These are phyloP conservation scores for Litocranius walleri DNA, from an alignment of 2,113 vertebrate genomes.

Conservation along the genomic window DNA sequence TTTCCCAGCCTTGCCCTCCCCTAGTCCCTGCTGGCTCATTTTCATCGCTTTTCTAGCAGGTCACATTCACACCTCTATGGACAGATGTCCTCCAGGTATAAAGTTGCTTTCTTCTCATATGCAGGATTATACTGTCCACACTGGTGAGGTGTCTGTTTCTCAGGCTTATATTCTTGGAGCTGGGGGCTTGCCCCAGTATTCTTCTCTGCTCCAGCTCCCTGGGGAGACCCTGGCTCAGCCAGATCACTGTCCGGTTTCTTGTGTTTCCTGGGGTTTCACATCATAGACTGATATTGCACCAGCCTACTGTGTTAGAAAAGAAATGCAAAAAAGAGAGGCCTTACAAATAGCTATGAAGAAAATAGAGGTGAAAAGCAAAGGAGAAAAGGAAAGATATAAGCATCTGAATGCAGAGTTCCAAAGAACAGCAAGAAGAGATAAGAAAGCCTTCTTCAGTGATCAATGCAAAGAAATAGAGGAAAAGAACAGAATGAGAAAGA, in stretches of 20 bases:
- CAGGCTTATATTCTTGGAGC: neutral
- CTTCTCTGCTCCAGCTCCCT: rapidly evolving
- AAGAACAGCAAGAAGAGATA: too few relatives aligned
- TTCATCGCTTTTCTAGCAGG: neutral
- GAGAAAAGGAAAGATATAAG: too few relatives aligned
- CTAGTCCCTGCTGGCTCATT: neutral
- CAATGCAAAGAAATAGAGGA: too few relatives aligned
- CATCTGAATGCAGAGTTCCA: too few relatives aligned
- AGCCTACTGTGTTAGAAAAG: neutral
- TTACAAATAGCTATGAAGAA: too few relatives aligned
- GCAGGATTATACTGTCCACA: slow-evolving; percentile 55
- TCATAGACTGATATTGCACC: slow-evolving; percentile 55
- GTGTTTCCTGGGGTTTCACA: neutral
- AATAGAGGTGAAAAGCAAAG: too few relatives aligned
- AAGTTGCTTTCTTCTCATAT: neutral
- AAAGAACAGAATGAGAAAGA: too few relatives aligned
- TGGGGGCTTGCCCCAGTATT: neutral
- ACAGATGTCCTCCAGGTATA: slow-evolving; percentile 48
- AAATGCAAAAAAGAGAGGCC: too few relatives aligned
- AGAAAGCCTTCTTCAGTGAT: too few relatives aligned
- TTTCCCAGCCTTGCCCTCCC: too few relatives aligned
- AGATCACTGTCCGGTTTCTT: slow-evolving; percentile 49
- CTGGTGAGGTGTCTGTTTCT: slow-evolving; percentile 26
- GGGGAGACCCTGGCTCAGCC: neutral
- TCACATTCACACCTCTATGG: neutral